phyloP scores from a whole-genome alignment of 2,797 vertebrate species.

The Gadopsis marmoratus region DNA sequence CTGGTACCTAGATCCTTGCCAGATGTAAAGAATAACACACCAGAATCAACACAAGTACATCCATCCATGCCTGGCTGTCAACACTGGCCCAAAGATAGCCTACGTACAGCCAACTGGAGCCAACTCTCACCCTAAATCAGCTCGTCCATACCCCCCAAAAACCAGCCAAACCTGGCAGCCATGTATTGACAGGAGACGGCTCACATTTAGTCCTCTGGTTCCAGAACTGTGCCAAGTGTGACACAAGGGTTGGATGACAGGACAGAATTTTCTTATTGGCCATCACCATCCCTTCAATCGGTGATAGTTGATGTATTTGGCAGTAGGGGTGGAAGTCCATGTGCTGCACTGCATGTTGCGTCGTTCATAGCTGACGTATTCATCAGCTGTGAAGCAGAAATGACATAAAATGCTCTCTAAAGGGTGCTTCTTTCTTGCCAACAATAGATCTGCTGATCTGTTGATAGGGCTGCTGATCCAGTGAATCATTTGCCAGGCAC shows the following conservation, averaged over 20 bases:
- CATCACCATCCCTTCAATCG: constrained; percentile 5
- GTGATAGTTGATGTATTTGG: background rate
- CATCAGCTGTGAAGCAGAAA: constrained; percentile 28
- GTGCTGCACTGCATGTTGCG: constrained; percentile 5
- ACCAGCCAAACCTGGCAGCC: background rate
- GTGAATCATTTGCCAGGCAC: constrained; percentile 48
- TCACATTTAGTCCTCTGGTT: background rate
- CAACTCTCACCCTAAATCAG: constrained; percentile 5
- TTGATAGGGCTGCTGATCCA: constrained; percentile 54
- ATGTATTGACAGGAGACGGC: background rate
- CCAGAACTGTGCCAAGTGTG: background rate
- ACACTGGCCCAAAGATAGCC: background rate
- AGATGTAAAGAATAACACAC: constrained; percentile 30
- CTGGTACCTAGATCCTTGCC: constrained; percentile 4
- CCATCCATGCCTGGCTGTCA: constrained; percentile 8
- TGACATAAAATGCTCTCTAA: constrained; percentile 55
- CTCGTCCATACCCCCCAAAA: background rate
- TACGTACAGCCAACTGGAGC: constrained; percentile 21
- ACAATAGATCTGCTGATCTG: constrained; percentile 55
- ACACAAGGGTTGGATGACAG: background rate
- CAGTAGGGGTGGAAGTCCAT: background rate
- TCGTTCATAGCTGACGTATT: constrained; percentile 16
- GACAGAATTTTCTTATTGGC: constrained; percentile 2
- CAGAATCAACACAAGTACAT: constrained; percentile 5
- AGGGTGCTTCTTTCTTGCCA: constrained; percentile 42